Percentiles rank a stretch among this genome's conserved stretches.
Conservation (phyloP, 1,140 invertebrate genomes). For the Cryptotermes secundus region DNA sequence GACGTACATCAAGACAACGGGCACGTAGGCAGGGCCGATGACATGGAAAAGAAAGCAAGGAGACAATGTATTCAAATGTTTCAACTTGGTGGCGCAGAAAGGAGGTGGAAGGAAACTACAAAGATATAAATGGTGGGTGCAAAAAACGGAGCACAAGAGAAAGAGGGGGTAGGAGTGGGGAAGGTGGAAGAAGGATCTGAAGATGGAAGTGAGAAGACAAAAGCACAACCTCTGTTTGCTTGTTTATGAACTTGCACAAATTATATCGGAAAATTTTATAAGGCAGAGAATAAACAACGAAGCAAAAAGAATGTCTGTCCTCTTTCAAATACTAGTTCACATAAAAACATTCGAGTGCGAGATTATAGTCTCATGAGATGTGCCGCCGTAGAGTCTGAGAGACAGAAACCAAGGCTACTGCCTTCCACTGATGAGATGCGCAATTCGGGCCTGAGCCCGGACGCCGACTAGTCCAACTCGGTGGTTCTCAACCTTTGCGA, state of each 20-base stretch:
- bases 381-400: too few species aligned
- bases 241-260: background rate
- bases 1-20: background rate
- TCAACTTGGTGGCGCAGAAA: constrained; percentile 8
- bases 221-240: background rate
- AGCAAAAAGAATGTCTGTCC: background rate
- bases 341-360: background rate
- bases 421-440: too few species aligned
- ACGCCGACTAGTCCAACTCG: too few species aligned
- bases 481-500: too few species aligned
- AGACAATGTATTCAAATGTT: constrained; percentile 21
- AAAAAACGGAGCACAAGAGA: background rate
- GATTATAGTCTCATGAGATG: too few species aligned
- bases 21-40: background rate
- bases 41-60: background rate
- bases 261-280: background rate
- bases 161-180: background rate
- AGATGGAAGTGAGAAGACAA: background rate
- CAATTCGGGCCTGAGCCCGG: too few species aligned
- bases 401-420: too few species aligned
- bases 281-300: background rate
- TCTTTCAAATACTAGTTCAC: background rate
- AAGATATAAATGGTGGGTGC: background rate
- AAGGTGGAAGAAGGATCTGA: background rate
- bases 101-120: background rate